Evolutionary conservation across 2,113 vertebrate genomes (phyloP), one percentile per base, ranked within the genome.

Genomic region (Coturnix japonica): DNA sequence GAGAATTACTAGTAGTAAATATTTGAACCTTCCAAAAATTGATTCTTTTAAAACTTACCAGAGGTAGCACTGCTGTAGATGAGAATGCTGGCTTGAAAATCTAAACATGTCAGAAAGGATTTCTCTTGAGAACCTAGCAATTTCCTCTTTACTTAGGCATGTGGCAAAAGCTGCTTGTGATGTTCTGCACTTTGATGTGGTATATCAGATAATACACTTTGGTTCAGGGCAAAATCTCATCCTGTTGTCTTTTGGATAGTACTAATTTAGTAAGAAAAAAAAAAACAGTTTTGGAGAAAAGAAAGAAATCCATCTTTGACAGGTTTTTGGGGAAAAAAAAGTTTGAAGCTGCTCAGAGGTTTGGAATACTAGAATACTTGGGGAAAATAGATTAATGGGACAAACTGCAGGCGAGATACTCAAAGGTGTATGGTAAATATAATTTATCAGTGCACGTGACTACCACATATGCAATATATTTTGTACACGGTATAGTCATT

Each of bases 361-460:
- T 93, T 93, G 82, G 56, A 86, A 85, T 93, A 72, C 74, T 93
- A 74, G 46, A 87, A 77, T 87, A 54, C 11, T 59, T 31, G 3
- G 13, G 20, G 20, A 30, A 90, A 37, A 46, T 73, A 84, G 81
- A 75, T 66, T 79, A 77, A 71, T 83, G 60, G 79, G 37, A 61
- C 6, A 0, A 87, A 80, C 64, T 67, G 75, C 72, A 87, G 81
- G 71, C 94, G 79, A 90, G 64, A 30, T 37, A 64, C 60, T 82
- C 15, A 74, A 46, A 90, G 15, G 56, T 77, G 30, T 37, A 13
- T 31, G 33, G 54, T 66, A 80, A 85, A 21, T 85, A 43, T 41
- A 85, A 82, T 89, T 94, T 84, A 47, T 77, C 67, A 60, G 16
- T 51, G 28, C 26, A 18, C 9, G 10, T 87, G 67, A 49, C 49